Percentiles rank a stretch among this genome's conserved stretches.
Evolutionary conservation across 2,888 invertebrate species (phyloP).

Genomic region (Volucella inflata): DNA sequence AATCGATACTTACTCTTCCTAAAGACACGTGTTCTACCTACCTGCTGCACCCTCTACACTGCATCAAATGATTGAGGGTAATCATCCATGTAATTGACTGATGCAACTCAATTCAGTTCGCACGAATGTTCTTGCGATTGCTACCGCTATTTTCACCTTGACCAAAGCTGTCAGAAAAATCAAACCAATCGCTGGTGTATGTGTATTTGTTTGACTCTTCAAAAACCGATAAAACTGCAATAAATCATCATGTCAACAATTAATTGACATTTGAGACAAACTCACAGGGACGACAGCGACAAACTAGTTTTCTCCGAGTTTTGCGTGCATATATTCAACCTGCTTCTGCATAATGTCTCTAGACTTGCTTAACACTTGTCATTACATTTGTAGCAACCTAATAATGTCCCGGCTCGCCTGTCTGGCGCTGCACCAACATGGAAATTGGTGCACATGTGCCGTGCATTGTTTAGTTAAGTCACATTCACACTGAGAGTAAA

Average conservation of each 20-base stretch:
- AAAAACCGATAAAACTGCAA: conserved; percentile 57
- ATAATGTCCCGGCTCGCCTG: conserved; percentile 32
- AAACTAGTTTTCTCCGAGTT: conserved; percentile 54
- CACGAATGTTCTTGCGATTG: not conserved
- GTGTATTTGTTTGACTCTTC: conserved; percentile 8
- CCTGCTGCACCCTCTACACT: not conserved
- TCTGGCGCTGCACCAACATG: conserved; percentile 70
- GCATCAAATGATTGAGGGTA: not conserved
- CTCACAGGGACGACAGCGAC: conserved; percentile 46
- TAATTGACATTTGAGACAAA: conserved; percentile 67
- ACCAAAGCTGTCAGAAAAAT: conserved; percentile 51
- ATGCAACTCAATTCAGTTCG: not conserved
- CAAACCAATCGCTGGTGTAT: conserved; percentile 25
- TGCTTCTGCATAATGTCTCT: conserved; percentile 38
- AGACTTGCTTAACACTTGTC: conserved; percentile 65
- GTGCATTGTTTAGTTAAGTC: conserved; percentile 69
- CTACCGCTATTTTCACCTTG: conserved; percentile 49
- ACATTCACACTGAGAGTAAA: conserved; percentile 23
- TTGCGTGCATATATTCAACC: conserved; percentile 29
- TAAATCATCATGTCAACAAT: conserved; percentile 67
- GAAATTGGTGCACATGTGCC: conserved; percentile 66
- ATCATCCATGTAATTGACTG: conserved; percentile 4
- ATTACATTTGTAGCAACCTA: conserved; percentile 58
- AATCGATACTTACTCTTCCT: not conserved
- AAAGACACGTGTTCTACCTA: not conserved